A percentile compares a stretch with the other conserved stretches of the same genome.
These are phyloP conservation scores for Megalops atlanticus DNA, from an alignment of 2,113 vertebrate genomes.

Conservation along the genomic window DNA sequence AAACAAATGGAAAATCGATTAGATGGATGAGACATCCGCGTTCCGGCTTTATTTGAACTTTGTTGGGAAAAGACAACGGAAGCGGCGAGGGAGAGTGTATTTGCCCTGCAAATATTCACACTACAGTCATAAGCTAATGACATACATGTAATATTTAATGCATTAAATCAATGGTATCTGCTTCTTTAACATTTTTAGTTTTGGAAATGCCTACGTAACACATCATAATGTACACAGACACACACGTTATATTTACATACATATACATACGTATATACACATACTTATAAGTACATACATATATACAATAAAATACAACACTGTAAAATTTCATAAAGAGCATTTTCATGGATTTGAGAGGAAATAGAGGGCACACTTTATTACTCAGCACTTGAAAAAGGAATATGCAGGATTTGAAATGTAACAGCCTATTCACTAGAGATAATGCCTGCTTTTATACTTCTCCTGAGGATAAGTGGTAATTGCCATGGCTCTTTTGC, in stretches of 20 bases:
- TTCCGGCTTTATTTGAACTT: neutral
- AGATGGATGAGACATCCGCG: neutral
- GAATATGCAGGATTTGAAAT: neutral
- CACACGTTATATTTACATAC: too few species aligned
- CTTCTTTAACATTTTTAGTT: too few species aligned
- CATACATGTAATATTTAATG: too few species aligned
- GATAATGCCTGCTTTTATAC: neutral
- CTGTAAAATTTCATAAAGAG: neutral
- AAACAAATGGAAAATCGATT: neutral
- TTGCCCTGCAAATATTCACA: too few species aligned
- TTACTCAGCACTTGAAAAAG: neutral
- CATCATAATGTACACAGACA: too few species aligned
- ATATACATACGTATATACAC: too few species aligned
- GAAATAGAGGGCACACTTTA: neutral
- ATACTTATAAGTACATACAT: too few species aligned
- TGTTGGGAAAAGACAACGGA: too few species aligned
- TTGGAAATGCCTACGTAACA: too few species aligned
- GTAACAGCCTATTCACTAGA: neutral
- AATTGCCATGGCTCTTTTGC: neutral
- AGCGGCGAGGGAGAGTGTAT: too few species aligned
- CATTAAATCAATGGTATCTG: too few species aligned
- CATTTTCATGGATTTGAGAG: neutral
- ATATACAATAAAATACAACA: constrained; percentile 1
- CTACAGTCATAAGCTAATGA: too few species aligned
- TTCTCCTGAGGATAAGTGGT: neutral